phyloP scores from a whole-genome alignment of 2,888 invertebrate species.

The Notodonta ziczac region DNA sequence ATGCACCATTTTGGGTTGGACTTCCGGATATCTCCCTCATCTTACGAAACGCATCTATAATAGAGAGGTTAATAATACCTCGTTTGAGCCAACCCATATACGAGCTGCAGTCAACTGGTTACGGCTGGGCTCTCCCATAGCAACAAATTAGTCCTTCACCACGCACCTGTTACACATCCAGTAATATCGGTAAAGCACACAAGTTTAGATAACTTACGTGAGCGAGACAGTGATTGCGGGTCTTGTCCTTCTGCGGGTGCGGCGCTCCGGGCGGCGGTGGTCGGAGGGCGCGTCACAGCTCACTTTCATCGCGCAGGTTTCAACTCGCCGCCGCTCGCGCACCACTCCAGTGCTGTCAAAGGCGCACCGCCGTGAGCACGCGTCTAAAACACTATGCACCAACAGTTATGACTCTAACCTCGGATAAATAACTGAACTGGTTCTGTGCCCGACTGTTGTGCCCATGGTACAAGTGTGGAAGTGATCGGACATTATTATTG shows the following conservation, averaged over 20 bases:
- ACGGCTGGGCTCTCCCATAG: too few relatives aligned
- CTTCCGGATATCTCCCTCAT: too few relatives aligned
- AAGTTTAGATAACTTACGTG: not conserved
- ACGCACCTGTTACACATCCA: too few relatives aligned
- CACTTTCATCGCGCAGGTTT: constrained; percentile 65
- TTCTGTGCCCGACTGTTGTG: constrained; percentile 60
- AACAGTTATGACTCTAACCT: constrained; percentile 41
- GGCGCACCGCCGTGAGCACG: constrained; percentile 63
- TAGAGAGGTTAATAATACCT: too few relatives aligned
- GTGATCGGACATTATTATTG: constrained; percentile 55
- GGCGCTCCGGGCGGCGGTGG: constrained; percentile 30
- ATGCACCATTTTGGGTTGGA: too few relatives aligned
- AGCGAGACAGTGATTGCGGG: not conserved
- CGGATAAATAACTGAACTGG: constrained; percentile 39
- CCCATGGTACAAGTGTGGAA: constrained; percentile 63
- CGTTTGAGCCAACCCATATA: too few relatives aligned
- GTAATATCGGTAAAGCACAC: not conserved
- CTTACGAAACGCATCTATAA: too few relatives aligned
- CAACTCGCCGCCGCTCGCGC: constrained; percentile 44
- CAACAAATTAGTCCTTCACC: too few relatives aligned
- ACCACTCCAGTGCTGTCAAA: constrained; percentile 60
- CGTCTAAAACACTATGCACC: constrained; percentile 23
- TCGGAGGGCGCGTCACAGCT: constrained; percentile 30
- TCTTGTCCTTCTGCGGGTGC: not conserved
- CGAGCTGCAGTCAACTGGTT: too few relatives aligned